Percentiles rank a stretch among this genome's conserved stretches.
Conservation (phyloP, 2,888 invertebrate genomes). For the Phorcus lineatus region DNA sequence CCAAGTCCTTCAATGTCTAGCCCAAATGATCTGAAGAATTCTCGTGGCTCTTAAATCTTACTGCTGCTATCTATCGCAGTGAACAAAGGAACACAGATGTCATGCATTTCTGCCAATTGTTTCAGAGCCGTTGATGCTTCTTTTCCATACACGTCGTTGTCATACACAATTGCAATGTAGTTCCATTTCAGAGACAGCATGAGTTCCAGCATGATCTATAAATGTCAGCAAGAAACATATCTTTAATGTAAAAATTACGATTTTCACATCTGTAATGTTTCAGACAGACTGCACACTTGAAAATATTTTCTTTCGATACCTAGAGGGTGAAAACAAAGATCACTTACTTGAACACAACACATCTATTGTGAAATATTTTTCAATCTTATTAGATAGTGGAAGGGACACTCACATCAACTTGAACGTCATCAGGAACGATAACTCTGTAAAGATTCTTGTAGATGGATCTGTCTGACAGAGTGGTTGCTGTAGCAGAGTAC, state of each 20-base stretch:
- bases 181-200: conserved; percentile 8
- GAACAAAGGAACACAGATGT: background rate
- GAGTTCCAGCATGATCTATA: background rate
- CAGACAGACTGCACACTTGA: no score
- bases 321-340: no score
- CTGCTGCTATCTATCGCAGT: background rate
- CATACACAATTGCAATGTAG: conserved; percentile 12
- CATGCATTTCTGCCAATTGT: background rate
- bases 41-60: background rate
- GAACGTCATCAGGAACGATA: conserved; percentile 42
- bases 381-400: no score
- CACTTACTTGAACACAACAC: no score
- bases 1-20: background rate
- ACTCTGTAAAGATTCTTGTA: conserved; percentile 46
- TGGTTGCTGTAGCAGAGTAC: conserved; percentile 40
- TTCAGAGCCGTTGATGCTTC: background rate
- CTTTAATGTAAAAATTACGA: no score
- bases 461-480: conserved; percentile 31
- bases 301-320: no score
- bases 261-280: no score
- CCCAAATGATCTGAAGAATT: background rate
- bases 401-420: conserved; percentile 45
- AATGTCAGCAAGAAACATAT: no score
- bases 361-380: no score
- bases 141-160: background rate